phyloP scores from a whole-genome alignment of 2,113 vertebrate species.

The Dendrocopos noguchii region DNA sequence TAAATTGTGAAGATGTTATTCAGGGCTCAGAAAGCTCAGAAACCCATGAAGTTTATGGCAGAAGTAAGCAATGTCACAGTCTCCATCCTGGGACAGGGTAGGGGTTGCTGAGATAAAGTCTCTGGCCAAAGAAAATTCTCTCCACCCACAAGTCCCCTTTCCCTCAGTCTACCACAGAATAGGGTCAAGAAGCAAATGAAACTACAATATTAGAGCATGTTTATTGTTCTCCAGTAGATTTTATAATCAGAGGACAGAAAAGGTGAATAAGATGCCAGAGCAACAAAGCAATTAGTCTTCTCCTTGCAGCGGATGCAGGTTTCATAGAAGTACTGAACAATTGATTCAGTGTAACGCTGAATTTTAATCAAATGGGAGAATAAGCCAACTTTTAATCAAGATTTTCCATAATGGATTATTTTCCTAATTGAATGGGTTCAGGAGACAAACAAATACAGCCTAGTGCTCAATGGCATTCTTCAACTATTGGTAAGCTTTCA shows the following conservation, averaged over 20 bases:
- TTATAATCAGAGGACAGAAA: conserved; percentile 60
- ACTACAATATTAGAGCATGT: neutral
- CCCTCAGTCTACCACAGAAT: neutral
- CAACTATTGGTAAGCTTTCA: conserved; percentile 76
- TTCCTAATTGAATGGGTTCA: conserved; percentile 72
- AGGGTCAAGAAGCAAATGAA: neutral
- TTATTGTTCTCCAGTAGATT: neutral
- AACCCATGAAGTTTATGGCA: neutral
- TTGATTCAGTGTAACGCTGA: conserved; percentile 71
- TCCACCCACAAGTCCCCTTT: neutral
- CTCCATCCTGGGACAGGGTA: neutral
- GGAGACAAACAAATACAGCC: conserved; percentile 67
- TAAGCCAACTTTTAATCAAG: conserved; percentile 76
- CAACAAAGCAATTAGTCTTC: conserved; percentile 63
- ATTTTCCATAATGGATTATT: conserved; percentile 77
- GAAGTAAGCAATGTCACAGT: neutral
- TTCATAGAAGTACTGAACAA: conserved; percentile 67
- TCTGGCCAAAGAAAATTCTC: neutral
- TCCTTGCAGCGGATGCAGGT: conserved; percentile 31
- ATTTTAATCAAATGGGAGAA: conserved; percentile 75
- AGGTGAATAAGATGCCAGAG: conserved; percentile 55
- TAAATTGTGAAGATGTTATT: conserved; percentile 10
- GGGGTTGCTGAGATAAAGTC: neutral
- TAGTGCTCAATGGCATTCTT: conserved; percentile 62
- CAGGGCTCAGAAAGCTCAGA: neutral